Base-by-base conservation (phyloP, 2,113 vertebrate species). In the Apteryx mantelli region DNA sequence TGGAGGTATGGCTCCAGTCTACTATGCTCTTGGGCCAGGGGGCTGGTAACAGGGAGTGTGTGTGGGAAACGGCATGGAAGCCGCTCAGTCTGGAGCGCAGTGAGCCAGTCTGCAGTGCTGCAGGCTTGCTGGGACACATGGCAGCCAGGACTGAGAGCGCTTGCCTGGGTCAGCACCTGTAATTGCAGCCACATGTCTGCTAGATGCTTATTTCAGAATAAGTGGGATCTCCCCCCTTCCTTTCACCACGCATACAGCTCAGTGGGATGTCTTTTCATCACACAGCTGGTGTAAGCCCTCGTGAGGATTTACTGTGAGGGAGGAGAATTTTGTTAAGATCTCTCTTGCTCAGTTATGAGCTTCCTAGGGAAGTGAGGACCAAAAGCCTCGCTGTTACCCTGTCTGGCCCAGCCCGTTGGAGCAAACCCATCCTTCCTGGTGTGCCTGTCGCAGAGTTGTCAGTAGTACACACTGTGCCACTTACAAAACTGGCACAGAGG, bases 51-150 rank as follows among this genome's bases (percentile, higher is more conserved):
- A 14, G 28, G 73, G 80, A 34, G 6, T 0, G 1, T 5, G 7
- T 44, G 38, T 44, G 66, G 69, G 48, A 58, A 87, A 21, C 3
- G 28, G 5, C 3, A 1, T 12, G 32, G 36, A 64, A 90, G 52
- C 40, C 2, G 4, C 61, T 79, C 0, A 0, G 3, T 76, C 42
- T 0, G 1, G 36, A 50, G 61, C 71, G 81, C 13, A 0, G 0
- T 0, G 73, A 71, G 86, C 34, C 0, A 0, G 30, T 25, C 34
- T 82, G 93, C 66, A 56, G 71, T 1, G 1, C 26, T 32, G 52
- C 4, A 4, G 56, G 36, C 56, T 89, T 13, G 42, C 82, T 77
- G 60, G 79, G 86, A 91, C 95, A 94, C 24, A 1, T 96, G 94
- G 94, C 79, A 89, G 40, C 89, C 93, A 96, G 91, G 58, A 94